Percentiles rank a stretch among this genome's conserved stretches.
Conservation (phyloP, 2,888 invertebrate genomes). For the Cryptocephalus moraei region DNA sequence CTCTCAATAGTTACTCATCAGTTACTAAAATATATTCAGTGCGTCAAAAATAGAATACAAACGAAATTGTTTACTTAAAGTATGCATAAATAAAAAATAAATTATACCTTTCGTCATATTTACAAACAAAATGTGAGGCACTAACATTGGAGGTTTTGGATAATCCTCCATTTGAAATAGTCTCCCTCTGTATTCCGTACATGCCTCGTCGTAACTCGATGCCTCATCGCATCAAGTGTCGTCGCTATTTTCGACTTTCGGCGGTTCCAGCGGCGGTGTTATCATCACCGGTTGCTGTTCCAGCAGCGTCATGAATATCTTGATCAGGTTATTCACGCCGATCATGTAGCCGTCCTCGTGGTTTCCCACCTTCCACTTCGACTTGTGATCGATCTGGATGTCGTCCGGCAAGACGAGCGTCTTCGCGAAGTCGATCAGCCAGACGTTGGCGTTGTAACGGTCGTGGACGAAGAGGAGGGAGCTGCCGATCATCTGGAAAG, state of each 20-base stretch:
- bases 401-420: constrained; percentile 72
- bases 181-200: neutral
- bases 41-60: too few relatives aligned
- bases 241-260: constrained; percentile 15
- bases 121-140: neutral
- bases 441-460: constrained; percentile 74
- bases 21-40: too few relatives aligned
- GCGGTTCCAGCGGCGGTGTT: constrained; percentile 30
- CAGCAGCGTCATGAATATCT: constrained; percentile 63
- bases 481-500: constrained; percentile 72
- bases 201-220: too few relatives aligned
- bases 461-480: constrained; percentile 93
- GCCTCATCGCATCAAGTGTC: constrained; percentile 18
- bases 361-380: constrained; percentile 87
- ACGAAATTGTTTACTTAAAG: neutral
- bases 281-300: constrained; percentile 35
- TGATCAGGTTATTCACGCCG: constrained; percentile 82
- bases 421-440: constrained; percentile 98
- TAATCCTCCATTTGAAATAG: neutral
- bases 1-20: too few relatives aligned
- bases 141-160: constrained; percentile 1
- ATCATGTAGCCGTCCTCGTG: constrained; percentile 94
- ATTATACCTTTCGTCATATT: neutral
- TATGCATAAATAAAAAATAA: neutral
- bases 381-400: constrained; percentile 64